Conservation (phyloP, 2,888 invertebrate genomes). For the Clistopyga incitator region DNA sequence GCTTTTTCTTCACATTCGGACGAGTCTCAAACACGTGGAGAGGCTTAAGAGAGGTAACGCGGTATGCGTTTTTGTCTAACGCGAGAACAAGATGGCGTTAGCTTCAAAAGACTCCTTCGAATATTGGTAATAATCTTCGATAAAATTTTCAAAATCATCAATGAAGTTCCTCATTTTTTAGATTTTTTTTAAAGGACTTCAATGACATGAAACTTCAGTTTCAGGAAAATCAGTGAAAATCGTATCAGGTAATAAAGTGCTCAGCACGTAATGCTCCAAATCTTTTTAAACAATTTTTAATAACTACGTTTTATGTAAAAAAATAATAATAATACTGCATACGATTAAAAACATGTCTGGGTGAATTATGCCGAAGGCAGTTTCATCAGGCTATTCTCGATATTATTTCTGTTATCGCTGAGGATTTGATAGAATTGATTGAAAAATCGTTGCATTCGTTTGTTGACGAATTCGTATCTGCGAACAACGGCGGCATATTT, state of each 20-base stretch:
- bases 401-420: slow-evolving; percentile 70
- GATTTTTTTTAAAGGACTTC: no score
- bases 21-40: background rate
- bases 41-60: background rate
- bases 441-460: slow-evolving; percentile 75
- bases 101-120: background rate
- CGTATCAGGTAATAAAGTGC: no score
- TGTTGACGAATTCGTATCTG: slow-evolving; percentile 70
- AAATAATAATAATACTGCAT: background rate
- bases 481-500: slow-evolving; percentile 74
- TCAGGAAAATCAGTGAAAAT: no score
- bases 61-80: background rate
- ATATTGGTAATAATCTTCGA: background rate
- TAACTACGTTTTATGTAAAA: no score
- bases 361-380: background rate
- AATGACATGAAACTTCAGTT: no score
- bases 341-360: background rate
- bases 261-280: no score
- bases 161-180: no score
- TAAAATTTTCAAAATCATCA: no score
- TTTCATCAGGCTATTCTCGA: slow-evolving; percentile 48
- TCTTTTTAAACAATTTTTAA: no score
- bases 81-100: slow-evolving; percentile 30
- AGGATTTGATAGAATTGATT: slow-evolving; percentile 71
- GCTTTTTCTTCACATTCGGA: background rate